Evolutionary conservation across 1,140 invertebrate species (phyloP).

Genomic region (Neuroterus valhalla): DNA sequence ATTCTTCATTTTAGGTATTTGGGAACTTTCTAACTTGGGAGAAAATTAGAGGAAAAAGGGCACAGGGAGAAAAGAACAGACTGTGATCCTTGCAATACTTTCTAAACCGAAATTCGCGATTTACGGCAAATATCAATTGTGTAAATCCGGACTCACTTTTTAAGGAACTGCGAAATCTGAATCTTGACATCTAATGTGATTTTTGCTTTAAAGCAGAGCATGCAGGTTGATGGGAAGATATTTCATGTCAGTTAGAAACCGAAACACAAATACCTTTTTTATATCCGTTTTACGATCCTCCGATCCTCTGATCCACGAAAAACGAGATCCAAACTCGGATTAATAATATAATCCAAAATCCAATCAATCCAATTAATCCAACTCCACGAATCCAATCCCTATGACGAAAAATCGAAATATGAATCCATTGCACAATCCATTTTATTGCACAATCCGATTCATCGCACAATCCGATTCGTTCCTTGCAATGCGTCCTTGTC

Average conservation of each 20-base stretch:
- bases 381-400: too few species aligned
- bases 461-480: background rate
- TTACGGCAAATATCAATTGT: background rate
- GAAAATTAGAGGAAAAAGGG: too few species aligned
- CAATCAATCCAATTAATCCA: background rate
- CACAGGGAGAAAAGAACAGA: too few species aligned
- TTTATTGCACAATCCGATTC: background rate
- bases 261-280: constrained; percentile 59
- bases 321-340: constrained; percentile 57
- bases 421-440: constrained; percentile 1
- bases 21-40: too few species aligned
- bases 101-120: too few species aligned
- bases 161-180: constrained; percentile 33
- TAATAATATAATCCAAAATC: constrained; percentile 47
- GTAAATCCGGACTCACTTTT: background rate
- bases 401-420: background rate
- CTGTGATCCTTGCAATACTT: too few species aligned
- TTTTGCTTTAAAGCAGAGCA: constrained; percentile 50
- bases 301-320: constrained; percentile 50
- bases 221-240: constrained; percentile 47
- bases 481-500: constrained; percentile 22
- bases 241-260: constrained; percentile 55
- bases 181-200: constrained; percentile 36
- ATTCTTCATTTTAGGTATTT: too few species aligned
- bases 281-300: constrained; percentile 47